Evolutionary conservation across 2,797 vertebrate species (phyloP), one percentile per base, ranked within the genome.

Genomic region (Ctenochaetus hawaiiensis): DNA sequence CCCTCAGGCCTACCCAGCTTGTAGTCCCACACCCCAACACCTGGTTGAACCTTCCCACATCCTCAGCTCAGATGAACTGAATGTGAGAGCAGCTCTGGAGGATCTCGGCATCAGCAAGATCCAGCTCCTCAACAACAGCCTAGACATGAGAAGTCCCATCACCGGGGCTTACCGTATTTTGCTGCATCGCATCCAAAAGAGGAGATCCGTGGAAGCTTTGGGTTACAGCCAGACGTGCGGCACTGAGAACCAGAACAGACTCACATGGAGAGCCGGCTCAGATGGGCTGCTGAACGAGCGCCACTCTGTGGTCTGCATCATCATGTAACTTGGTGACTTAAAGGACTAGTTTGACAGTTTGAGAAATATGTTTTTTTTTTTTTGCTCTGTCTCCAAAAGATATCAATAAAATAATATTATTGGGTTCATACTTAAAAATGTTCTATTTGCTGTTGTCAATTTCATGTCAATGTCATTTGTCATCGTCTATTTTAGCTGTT

Each of bases 111-210:
- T 96, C 63, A 91, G 84, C 0, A 68, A 90, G 6, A 34, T 23
- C 34, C 93, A 93, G 49, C 83, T 95, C 43, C 70, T 88, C 51
- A 93, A 92, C 80, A 91, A 73, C 78, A 77, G 54, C 20, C 10
- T 77, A 1, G 91, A 94, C 72, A 51, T 92, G 41, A 88, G 81
- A n/a, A 94, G 89, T 63, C 85, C 93, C 2, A 37, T 96, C 5
- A 95, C 90, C 0, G 95, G 95, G 1, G 65, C 87, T 8, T 95
- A 95, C 67, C 71, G 87, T 47, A 95, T 95, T 64, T 48, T 95
- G 16, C 52, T 94, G n/a, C 93, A 95, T 69, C 93, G 91, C 12
- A 63, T 89, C 47, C 94, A 94, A 72, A 94, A 83, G 81, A 91
- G 82, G 60, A 81, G 57, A 20, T 81, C 78, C 0, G 81, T 81